These are phyloP conservation scores for Silurus lanzhouensis DNA, from an alignment of 2,797 vertebrate species.

Conservation along the genomic window DNA sequence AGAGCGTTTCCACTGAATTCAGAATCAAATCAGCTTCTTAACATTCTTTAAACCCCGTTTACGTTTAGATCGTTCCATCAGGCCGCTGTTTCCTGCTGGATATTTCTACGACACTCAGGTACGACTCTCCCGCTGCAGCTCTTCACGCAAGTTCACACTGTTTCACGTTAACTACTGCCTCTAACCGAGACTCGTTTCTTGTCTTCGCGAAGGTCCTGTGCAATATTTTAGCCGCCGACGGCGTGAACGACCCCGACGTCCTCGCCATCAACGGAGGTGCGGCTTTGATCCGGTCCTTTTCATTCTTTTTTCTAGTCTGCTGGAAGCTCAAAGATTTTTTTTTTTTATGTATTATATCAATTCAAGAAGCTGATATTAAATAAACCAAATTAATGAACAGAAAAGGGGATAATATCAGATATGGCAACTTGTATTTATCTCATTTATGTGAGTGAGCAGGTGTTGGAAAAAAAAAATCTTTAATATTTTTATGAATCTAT, in stretches of 20 bases:
- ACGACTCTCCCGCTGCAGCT: slow-evolving; percentile 45
- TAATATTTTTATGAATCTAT: too few species aligned
- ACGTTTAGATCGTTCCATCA: slow-evolving; percentile 86
- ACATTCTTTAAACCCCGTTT: background rate
- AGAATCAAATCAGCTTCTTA: background rate
- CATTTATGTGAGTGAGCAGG: too few species aligned
- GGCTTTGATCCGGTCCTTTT: slow-evolving; percentile 5
- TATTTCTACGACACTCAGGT: slow-evolving; percentile 99
- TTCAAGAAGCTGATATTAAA: background rate
- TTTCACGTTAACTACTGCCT: background rate
- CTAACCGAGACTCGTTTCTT: background rate
- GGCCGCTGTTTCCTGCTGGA: slow-evolving; percentile 91
- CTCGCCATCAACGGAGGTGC: slow-evolving; percentile 96
- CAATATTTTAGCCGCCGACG: slow-evolving; percentile 96
- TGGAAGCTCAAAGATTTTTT: background rate
- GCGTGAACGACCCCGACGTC: slow-evolving; percentile 90
- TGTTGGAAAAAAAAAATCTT: too few species aligned
- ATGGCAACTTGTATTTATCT: background rate
- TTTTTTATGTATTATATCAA: background rate
- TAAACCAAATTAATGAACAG: background rate
- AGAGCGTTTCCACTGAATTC: too few species aligned
- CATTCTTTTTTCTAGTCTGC: too few species aligned
- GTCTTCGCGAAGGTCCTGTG: slow-evolving; percentile 79
- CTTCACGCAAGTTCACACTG: rapidly evolving
- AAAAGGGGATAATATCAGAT: too few species aligned